Percentiles rank a stretch among this genome's conserved stretches.
These are phyloP conservation scores for Agelas oroides DNA, from an alignment of 37 sponge, comb jelly and placozoan species.

Conservation along the genomic window DNA sequence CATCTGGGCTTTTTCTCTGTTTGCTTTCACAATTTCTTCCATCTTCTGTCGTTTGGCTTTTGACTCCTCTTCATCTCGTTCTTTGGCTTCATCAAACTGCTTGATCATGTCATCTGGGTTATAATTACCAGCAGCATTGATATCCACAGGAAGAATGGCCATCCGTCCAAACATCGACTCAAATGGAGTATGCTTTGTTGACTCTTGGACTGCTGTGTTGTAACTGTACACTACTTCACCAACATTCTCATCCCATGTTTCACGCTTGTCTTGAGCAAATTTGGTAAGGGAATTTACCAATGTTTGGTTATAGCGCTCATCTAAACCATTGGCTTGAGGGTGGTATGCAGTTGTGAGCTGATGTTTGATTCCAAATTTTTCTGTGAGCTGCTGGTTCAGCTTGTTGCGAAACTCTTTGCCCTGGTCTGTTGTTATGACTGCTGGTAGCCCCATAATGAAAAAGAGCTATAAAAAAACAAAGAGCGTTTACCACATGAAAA, in stretches of 20 bases:
- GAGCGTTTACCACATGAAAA: no score
- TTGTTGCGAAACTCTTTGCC: conserved; percentile 55
- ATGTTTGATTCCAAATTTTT: conserved; percentile 46
- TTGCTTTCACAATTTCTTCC: conserved; percentile 4
- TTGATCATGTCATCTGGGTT: conserved; percentile 5
- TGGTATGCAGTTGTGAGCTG: conserved; percentile 48
- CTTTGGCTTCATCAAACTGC: neutral
- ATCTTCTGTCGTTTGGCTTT: neutral
- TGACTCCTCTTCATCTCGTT: neutral
- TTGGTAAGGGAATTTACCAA: conserved; percentile 33
- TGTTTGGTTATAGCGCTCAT: conserved; percentile 71
- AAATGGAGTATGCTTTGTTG: conserved; percentile 52
- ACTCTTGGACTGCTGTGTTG: conserved; percentile 48
- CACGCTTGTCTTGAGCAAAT: conserved; percentile 31
- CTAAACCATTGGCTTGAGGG: conserved; percentile 61
- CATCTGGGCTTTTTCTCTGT: conserved; percentile 29
- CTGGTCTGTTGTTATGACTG: conserved; percentile 63
- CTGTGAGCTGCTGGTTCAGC: conserved; percentile 34
- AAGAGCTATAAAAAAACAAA: no score
- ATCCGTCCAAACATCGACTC: conserved; percentile 48
- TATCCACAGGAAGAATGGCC: conserved; percentile 42
- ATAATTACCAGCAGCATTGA: neutral
- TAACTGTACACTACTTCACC: conserved; percentile 24
- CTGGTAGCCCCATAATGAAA: conserved; percentile 50
- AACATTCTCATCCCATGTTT: conserved; percentile 32